Base-by-base conservation (phyloP, 2,113 vertebrate species). In the Melierax canorus region DNA sequence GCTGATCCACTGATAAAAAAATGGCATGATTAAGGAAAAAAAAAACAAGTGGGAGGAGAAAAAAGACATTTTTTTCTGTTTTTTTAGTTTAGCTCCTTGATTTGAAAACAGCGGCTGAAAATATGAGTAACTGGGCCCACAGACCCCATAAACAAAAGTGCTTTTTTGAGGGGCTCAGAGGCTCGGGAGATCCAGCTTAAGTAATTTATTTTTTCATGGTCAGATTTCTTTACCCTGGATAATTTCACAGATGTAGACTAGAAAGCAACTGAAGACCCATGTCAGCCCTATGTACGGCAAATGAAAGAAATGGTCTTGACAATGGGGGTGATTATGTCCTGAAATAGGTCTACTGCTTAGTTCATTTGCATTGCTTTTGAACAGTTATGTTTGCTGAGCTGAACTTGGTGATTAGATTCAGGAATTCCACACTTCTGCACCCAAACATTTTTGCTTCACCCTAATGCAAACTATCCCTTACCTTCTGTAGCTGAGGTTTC, bases 31-130 rank as follows among this genome's bases (percentile, higher is more conserved):
- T 13, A 7, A 21, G 16, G 60, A 43, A 81, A 43, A 79, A 20
- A 19, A 19, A 38, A 32, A 48, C 27, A 22, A 22, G 7, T 30
- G 7, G 6, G 8, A 7, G 4, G 11, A 11, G 18, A 45, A 67
- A 55, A 23, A 10, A 0, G 5, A 6, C 5, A 2, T 7, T 10
- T 30, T 51, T 39, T 48, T 22, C 20, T 58, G 18, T 13, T 23
- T 46, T 46, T 53, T 30, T 15, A 22, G 3, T 74, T 66, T 34
- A 53, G 63, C 10, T 53, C 9, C 23, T 41, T 63, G 4, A 39
- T 50, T 72, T 80, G 16, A 39, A 84, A 94, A 66, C 15, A 76
- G 8, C 11, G 46, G 32, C 29, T 88, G 69, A 77, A 90, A 60
- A 43, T 41, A 56, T 3, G 3, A 60, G 12, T 55, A 77, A n/a